phyloP scores from a whole-genome alignment of 2,888 invertebrate species.

The Mimachlamys varia region DNA sequence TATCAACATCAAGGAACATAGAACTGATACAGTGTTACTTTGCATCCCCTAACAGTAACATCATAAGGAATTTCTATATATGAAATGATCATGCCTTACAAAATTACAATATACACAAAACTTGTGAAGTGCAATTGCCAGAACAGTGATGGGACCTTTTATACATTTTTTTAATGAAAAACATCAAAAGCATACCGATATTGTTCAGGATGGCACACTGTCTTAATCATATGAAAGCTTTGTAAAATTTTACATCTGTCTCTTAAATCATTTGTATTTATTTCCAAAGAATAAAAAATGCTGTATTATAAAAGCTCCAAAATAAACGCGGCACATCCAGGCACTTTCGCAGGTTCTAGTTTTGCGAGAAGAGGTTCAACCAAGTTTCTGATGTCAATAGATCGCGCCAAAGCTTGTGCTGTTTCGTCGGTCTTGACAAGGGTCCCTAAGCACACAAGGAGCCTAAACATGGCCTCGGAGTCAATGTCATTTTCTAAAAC shows the following conservation, averaged over 20 bases:
- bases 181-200: no score
- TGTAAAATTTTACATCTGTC: background rate
- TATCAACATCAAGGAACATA: no score
- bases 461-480: conserved; percentile 89
- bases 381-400: conserved; percentile 69
- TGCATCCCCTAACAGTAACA: no score
- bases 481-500: conserved; percentile 81
- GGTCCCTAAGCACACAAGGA: conserved; percentile 90
- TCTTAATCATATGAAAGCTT: no score
- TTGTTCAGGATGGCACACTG: no score
- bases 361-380: conserved; percentile 59
- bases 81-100: no score
- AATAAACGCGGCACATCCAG: conserved; percentile 72
- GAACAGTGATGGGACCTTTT: no score
- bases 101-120: no score
- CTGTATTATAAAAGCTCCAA: conserved; percentile 45
- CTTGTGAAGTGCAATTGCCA: no score
- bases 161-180: no score
- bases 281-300: background rate
- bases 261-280: background rate
- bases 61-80: no score
- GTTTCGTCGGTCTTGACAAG: conserved; percentile 82
- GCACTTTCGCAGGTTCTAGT: conserved; percentile 73
- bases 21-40: no score
- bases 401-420: conserved; percentile 71